Evolutionary conservation across 2,888 invertebrate genomes (phyloP).

Genomic region (Macroteleia sp.): DNA sequence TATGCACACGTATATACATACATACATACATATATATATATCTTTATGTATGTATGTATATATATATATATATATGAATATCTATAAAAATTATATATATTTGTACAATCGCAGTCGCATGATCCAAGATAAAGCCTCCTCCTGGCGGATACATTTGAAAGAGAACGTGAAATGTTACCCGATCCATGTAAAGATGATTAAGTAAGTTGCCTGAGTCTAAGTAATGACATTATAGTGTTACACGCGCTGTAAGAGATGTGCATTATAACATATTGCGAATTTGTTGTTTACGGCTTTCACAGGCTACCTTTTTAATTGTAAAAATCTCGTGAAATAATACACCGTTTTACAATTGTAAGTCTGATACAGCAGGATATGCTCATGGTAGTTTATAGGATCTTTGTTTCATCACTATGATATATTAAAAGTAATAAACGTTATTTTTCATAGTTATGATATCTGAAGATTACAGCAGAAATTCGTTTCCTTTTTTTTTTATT

Average conservation of each 20-base stretch:
- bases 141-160: constrained; percentile 35
- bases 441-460: neutral
- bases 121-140: constrained; percentile 43
- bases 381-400: neutral
- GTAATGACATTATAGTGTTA: constrained; percentile 51
- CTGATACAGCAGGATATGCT: constrained; percentile 3
- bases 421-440: constrained; percentile 10
- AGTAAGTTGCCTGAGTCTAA: constrained; percentile 45
- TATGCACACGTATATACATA: too few relatives aligned
- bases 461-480: neutral
- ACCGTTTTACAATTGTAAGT: constrained; percentile 1
- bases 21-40: constrained; percentile 1
- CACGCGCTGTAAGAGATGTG: constrained; percentile 23
- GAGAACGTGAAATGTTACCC: constrained; percentile 57
- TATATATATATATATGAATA: too few relatives aligned
- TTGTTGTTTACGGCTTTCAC: constrained; percentile 26
- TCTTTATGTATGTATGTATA: neutral
- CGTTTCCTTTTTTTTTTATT: too few relatives aligned
- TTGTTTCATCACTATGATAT: neutral
- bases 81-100: too few relatives aligned
- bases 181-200: constrained; percentile 52
- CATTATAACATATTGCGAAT: constrained; percentile 28
- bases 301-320: constrained; percentile 2
- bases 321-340: neutral
- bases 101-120: constrained; percentile 25